A percentile compares a stretch with the other conserved stretches of the same genome.
Conservation (phyloP, 2,797 vertebrate species). For the Coracias cyanogaster region DNA sequence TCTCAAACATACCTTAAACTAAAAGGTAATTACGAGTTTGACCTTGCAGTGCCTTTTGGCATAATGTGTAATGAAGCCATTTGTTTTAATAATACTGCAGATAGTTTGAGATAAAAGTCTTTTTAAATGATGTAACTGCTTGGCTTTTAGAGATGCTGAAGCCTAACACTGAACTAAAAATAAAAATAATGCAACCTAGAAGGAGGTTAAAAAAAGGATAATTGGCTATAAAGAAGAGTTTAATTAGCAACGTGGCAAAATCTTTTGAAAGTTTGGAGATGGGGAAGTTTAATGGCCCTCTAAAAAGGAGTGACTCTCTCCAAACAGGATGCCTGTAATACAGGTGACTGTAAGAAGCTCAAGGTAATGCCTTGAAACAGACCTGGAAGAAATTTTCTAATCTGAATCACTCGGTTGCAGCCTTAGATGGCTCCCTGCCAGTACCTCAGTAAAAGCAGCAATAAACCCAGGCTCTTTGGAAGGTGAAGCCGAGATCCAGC, state of each 20-base stretch:
- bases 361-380: not conserved
- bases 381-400: not conserved
- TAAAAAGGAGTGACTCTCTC: not conserved
- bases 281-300: not conserved
- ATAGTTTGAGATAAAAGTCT: not conserved
- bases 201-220: not conserved
- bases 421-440: not conserved
- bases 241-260: not conserved
- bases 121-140: not conserved
- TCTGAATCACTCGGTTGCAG: not conserved
- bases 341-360: not conserved
- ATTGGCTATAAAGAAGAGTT: not conserved
- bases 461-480: not conserved
- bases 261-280: not conserved
- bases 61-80: not conserved
- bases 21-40: not conserved
- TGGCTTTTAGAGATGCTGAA: not conserved
- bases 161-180: not conserved
- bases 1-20: not conserved
- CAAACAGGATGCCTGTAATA: not conserved
- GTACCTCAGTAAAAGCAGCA: not conserved
- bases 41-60: not conserved
- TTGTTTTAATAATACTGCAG: not conserved
- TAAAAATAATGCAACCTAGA: not conserved
- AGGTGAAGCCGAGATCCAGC: not conserved